These are phyloP conservation scores for Mycetomoellerius zeteki DNA, from an alignment of 1,140 invertebrate species.

Conservation along the genomic window DNA sequence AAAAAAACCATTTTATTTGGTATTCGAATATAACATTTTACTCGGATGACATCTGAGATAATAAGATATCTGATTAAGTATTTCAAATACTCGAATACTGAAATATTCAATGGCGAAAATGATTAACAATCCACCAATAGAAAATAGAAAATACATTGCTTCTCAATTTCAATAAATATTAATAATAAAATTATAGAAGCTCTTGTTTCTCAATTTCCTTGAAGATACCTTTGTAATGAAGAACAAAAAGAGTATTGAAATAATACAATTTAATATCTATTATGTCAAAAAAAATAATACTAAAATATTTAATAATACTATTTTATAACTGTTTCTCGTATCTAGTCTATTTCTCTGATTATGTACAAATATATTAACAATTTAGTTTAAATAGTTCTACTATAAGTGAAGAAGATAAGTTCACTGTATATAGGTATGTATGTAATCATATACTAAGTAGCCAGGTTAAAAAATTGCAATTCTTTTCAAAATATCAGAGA, in stretches of 20 bases:
- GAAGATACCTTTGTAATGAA: neutral
- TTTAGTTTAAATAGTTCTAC: neutral
- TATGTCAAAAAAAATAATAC: neutral
- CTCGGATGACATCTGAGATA: neutral
- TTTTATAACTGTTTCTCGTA: neutral
- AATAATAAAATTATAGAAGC: constrained; percentile 32
- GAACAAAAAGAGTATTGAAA: neutral
- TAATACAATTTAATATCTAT: neutral
- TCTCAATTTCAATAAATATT: constrained; percentile 45
- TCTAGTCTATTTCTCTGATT: constrained; percentile 3
- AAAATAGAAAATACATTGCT: constrained; percentile 22
- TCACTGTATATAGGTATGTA: neutral
- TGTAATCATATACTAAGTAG: neutral
- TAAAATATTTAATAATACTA: constrained; percentile 18
- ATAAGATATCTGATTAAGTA: neutral
- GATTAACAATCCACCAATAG: constrained; percentile 8
- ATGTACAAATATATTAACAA: constrained; percentile 31
- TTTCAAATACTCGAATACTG: neutral
- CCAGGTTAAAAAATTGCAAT: neutral
- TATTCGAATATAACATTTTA: constrained; percentile 24
- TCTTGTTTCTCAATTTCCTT: neutral
- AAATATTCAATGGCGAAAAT: neutral
- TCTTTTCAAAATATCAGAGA: neutral
- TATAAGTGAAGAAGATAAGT: neutral
- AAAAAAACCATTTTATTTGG: constrained; percentile 50